Base-by-base conservation (phyloP, 92 coral and sea anemone species). In the Epizoanthus rinbou region DNA sequence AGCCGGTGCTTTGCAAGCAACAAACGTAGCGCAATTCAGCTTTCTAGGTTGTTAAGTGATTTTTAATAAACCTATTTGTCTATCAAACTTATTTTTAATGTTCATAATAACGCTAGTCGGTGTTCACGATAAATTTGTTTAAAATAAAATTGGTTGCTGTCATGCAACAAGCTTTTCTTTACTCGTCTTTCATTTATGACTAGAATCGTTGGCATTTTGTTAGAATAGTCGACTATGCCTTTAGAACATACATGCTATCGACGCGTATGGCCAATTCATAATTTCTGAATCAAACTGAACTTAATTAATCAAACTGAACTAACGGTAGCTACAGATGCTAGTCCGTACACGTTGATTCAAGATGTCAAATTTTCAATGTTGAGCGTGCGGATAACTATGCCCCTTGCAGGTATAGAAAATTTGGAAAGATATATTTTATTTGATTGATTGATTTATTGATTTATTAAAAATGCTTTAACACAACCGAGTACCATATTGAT, bases 401-500 rank as follows among this genome's bases (percentile, higher is more conserved):
- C 72, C 72, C 72, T 66, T 66, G 72, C 72, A 66, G 72, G 10
- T 66, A 66, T 66, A 66, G 72, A 66, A 66, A 3, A 66, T 66
- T 66, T 66, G 72, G 72, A 66, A 66, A 66, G 72, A 66, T 66
- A 66, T 66, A 47, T 66, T 66, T 66, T 9, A 8, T 66, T 66
- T 66, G 72, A 3, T 66, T 66, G 72, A 66, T 9, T 66, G n/a
- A n/a, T n/a, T n/a, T n/a, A n/a, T n/a, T n/a, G 72, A 66, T 66
- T 66, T 66, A 66, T 66, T 66, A 66, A 73, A 73, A 73, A 73
- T 73, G 79, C 79, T 73, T 73, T 73, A 73, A 73, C 79, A 73
- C 79, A 73, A 73, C 79, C 79, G 19, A 73, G 79, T 73, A 73
- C 79, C 79, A 73, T 73, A 73, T 11, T 73, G 79, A n/a, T n/a